Evolutionary conservation across 2,797 vertebrate genomes (phyloP).

Genomic region (Micropoecilia bifurca): DNA sequence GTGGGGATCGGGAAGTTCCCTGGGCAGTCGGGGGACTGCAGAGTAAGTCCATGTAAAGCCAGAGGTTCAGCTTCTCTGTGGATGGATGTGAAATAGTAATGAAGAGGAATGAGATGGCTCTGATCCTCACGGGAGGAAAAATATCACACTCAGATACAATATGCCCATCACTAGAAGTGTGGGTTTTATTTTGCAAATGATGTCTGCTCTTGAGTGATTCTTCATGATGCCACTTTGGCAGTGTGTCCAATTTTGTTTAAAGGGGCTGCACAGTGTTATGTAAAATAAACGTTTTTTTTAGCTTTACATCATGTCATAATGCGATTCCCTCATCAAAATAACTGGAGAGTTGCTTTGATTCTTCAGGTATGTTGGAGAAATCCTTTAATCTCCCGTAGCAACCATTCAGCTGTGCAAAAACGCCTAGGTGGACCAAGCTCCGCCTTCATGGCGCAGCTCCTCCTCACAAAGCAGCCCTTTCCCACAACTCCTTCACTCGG

Average conservation of each 20-base stretch:
- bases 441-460: too few species aligned
- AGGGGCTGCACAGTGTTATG: too few species aligned
- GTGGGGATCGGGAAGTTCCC: constrained; percentile 59
- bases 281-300: too few species aligned
- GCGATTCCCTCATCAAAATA: too few species aligned
- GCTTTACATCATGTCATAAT: too few species aligned
- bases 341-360: too few species aligned
- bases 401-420: too few species aligned
- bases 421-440: too few species aligned
- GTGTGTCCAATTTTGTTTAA: constrained; percentile 24
- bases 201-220: constrained; percentile 57
- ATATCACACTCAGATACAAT: constrained; percentile 34
- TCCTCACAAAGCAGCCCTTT: too few species aligned
- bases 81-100: constrained; percentile 66
- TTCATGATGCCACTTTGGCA: constrained; percentile 64
- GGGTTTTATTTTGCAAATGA: constrained; percentile 56
- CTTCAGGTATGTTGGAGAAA: too few species aligned
- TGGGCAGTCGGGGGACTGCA: constrained; percentile 55
- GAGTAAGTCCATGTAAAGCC: constrained; percentile 63
- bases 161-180: constrained; percentile 48
- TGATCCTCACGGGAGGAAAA: constrained; percentile 53
- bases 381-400: too few species aligned
- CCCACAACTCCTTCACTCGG: too few species aligned
- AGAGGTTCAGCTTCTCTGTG: constrained; percentile 50
- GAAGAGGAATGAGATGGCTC: constrained; percentile 73